A percentile compares a stretch with the other conserved stretches of the same genome.
Evolutionary conservation across 2,113 vertebrate species (phyloP).

Genomic region (Antidorcas marsupialis): DNA sequence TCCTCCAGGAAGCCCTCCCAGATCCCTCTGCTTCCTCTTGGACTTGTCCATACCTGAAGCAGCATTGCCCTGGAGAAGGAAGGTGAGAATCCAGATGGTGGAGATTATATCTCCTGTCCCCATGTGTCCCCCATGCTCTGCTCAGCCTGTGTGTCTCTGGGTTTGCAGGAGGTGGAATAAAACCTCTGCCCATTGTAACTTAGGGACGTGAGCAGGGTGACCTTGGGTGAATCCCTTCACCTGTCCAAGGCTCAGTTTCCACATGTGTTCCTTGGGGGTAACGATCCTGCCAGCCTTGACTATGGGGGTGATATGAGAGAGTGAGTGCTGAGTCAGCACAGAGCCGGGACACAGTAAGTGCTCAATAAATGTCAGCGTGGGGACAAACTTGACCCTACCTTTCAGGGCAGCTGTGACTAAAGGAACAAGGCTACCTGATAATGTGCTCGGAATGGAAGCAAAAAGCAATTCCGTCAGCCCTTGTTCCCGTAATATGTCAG

Average conservation of each 20-base stretch:
- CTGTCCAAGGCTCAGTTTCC: neutral
- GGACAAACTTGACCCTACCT: fast-evolving
- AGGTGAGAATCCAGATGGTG: fast-evolving
- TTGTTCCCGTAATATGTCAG: slow-evolving; percentile 63
- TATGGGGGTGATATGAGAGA: neutral
- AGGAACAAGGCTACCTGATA: fast-evolving
- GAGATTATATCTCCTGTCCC: neutral
- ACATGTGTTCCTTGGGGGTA: neutral
- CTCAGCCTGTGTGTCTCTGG: neutral
- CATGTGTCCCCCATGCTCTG: neutral
- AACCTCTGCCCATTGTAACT: fast-evolving
- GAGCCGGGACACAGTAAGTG: neutral
- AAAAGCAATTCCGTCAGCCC: slow-evolving; percentile 38
- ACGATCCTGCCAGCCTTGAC: fast-evolving
- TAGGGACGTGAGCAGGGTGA: neutral
- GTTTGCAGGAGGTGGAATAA: neutral
- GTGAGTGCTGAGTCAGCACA: fast-evolving
- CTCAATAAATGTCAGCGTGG: fast-evolving
- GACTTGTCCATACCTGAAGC: neutral
- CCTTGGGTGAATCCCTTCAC: neutral
- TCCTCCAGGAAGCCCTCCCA: slow-evolving; percentile 11
- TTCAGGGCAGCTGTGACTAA: too few relatives aligned
- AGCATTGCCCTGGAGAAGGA: neutral
- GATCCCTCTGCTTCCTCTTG: neutral
- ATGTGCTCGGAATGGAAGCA: neutral